A percentile compares a stretch with the other conserved stretches of the same genome.
Evolutionary conservation across 2,113 vertebrate genomes (phyloP).

Genomic region (Callaeas wilsoni): DNA sequence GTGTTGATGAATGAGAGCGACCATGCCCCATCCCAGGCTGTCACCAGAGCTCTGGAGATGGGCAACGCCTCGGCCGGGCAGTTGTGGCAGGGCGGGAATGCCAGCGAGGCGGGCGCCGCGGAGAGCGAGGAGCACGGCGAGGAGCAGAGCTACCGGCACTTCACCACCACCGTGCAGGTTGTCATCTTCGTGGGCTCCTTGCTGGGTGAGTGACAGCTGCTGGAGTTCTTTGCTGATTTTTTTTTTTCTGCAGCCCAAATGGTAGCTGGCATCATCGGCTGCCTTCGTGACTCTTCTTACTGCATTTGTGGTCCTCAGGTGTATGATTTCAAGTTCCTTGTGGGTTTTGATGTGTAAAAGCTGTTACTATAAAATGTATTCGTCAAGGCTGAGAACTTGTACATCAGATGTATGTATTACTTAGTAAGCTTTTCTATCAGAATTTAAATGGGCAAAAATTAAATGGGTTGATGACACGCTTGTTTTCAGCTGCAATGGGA

Average conservation of each 20-base stretch:
- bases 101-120: constrained; percentile 1
- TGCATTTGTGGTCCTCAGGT: neutral
- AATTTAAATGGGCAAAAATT: neutral
- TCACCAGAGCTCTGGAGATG: constrained; percentile 55
- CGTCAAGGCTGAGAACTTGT: neutral
- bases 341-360: neutral
- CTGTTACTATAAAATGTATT: neutral
- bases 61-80: constrained; percentile 69
- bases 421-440: neutral
- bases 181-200: constrained; percentile 89
- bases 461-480: neutral
- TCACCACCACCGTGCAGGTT: constrained; percentile 84
- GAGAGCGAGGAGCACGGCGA: constrained; percentile 45
- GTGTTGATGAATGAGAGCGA: constrained; percentile 65
- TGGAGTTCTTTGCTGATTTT: neutral
- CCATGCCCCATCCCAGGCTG: constrained; percentile 51
- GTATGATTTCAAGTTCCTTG: neutral
- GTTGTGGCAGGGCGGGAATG: constrained; percentile 67
- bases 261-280: neutral
- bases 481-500: neutral
- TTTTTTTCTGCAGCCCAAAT: neutral
- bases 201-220: constrained; percentile 78
- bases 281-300: neutral
- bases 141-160: constrained; percentile 85
- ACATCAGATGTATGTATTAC: neutral